phyloP scores from a whole-genome alignment of 2,113 vertebrate genomes.

The Oxyura jamaicensis region DNA sequence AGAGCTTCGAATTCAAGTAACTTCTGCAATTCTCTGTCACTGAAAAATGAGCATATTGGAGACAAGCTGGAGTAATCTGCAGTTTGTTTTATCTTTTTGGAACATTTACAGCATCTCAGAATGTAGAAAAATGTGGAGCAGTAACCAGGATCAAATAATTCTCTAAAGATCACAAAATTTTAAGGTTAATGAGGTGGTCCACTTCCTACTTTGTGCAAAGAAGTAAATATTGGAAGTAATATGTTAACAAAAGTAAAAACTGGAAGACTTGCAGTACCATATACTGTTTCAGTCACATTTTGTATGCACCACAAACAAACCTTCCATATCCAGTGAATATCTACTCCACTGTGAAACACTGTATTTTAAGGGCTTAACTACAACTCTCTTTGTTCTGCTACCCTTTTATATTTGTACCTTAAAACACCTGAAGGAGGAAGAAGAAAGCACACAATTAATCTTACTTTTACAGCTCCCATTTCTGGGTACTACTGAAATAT shows the following conservation, averaged over 20 bases:
- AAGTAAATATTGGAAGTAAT: neutral
- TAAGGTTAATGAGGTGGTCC: neutral
- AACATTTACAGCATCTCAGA: conserved; percentile 36
- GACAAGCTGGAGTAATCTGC: neutral
- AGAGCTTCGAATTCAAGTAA: neutral
- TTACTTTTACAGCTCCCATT: neutral
- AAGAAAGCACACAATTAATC: neutral
- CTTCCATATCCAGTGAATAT: neutral
- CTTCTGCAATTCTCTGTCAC: neutral
- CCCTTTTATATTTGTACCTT: neutral
- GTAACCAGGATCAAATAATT: neutral
- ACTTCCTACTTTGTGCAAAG: neutral
- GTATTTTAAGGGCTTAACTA: neutral
- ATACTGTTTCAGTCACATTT: neutral
- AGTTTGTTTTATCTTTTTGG: conserved; percentile 50
- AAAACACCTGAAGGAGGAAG: neutral
- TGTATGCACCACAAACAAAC: neutral
- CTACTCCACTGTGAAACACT: neutral
- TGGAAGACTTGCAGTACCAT: neutral
- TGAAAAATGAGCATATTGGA: conserved; percentile 56
- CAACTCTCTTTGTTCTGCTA: neutral
- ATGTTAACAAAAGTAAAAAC: neutral
- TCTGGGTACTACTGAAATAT: neutral
- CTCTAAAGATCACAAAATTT: neutral
- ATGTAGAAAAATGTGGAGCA: neutral